phyloP scores from a whole-genome alignment of 2,797 vertebrate genomes.

The Psittacula derbiana region DNA sequence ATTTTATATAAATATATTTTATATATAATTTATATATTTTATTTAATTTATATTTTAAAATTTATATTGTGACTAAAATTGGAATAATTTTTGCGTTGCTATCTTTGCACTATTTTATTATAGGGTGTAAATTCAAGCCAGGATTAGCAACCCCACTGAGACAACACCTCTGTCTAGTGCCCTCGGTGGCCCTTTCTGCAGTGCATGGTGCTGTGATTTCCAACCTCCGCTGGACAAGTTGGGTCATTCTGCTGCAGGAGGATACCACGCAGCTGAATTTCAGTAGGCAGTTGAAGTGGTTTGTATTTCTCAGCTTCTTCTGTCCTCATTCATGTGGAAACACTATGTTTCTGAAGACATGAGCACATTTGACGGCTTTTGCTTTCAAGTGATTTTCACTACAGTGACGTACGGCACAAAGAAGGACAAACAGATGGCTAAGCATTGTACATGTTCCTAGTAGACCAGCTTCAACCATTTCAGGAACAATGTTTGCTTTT shows the following conservation, averaged over 20 bases:
- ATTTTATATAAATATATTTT: too few relatives aligned
- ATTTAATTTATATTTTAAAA: too few relatives aligned
- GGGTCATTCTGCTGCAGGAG: background rate
- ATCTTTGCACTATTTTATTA: background rate
- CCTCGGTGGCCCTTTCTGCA: background rate
- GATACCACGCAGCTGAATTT: background rate
- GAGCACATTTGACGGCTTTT: background rate
- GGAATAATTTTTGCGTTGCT: background rate
- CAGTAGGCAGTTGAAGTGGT: background rate
- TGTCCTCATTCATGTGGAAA: background rate
- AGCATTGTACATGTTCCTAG: background rate
- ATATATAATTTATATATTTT: too few relatives aligned
- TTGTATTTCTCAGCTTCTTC: background rate
- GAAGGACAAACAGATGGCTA: background rate
- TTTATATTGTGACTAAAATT: background rate
- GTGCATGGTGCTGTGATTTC: background rate
- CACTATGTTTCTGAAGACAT: background rate
- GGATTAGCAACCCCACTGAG: background rate
- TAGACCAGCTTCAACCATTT: background rate
- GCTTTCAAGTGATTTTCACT: background rate
- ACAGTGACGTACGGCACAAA: background rate
- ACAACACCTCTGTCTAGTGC: background rate
- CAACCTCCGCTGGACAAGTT: accelerated
- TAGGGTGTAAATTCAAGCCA: background rate
- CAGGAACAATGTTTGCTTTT: background rate